Percentiles rank a stretch among this genome's conserved stretches.
Conservation (phyloP, 1,140 invertebrate species). For the Teleopsis dalmanni region DNA sequence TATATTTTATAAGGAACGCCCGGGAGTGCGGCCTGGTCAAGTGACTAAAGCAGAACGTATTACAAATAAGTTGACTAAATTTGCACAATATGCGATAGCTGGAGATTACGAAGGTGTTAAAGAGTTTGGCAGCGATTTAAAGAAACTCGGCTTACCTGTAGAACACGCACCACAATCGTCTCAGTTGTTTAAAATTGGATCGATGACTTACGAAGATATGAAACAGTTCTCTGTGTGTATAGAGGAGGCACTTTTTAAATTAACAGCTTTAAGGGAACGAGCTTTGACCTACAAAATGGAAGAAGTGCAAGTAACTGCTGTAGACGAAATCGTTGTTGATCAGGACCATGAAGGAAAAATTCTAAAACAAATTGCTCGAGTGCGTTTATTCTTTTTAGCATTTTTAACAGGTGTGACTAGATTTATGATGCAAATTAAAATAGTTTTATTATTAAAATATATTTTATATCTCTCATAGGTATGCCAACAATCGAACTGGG, state of each 20-base stretch:
- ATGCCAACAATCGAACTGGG: constrained; percentile 96
- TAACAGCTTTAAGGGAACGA: constrained; percentile 76
- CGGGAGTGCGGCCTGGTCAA: constrained; percentile 92
- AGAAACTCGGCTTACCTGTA: constrained; percentile 89
- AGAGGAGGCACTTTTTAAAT: constrained; percentile 82
- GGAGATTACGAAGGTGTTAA: constrained; percentile 87
- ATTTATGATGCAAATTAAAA: not conserved
- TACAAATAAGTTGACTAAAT: constrained; percentile 85
- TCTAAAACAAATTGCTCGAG: constrained; percentile 86
- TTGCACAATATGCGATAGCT: constrained; percentile 88
- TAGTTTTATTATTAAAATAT: not conserved
- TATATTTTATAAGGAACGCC: constrained; percentile 96
- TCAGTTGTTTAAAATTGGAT: constrained; percentile 93
- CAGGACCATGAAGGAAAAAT: constrained; percentile 81
- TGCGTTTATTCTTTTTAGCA: constrained; percentile 90
- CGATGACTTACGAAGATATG: constrained; percentile 80
- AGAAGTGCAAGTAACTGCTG: constrained; percentile 91
- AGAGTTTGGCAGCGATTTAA: constrained; percentile 85
- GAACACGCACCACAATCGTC: constrained; percentile 96
- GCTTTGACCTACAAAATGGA: constrained; percentile 95
- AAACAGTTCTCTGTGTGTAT: constrained; percentile 83
- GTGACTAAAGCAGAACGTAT: constrained; percentile 88
- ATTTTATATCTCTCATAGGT: constrained; percentile 48
- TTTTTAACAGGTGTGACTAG: constrained; percentile 69
- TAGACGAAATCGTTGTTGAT: constrained; percentile 94